Evolutionary conservation across 2,797 vertebrate species (phyloP).

Genomic region (Agapornis canus): DNA sequence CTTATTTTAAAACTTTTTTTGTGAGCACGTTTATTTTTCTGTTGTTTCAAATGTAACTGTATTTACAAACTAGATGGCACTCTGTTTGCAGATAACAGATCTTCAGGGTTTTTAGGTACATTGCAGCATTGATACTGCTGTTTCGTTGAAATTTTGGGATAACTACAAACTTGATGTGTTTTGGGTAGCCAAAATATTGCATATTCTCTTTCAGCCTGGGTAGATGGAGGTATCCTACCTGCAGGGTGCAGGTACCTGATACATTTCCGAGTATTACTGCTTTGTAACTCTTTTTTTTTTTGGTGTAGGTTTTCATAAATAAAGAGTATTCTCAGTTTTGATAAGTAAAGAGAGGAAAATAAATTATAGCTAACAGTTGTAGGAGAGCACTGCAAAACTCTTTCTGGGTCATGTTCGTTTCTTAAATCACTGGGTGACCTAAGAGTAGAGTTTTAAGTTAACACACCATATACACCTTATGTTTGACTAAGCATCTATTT

Average conservation of each 20-base stretch:
- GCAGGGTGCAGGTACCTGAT: background rate
- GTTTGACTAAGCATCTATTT: background rate
- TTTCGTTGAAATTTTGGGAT: background rate
- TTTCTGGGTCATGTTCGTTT: background rate
- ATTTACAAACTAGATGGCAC: background rate
- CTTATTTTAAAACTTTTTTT: background rate
- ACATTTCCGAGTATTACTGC: background rate
- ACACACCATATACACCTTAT: background rate
- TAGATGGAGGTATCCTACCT: background rate
- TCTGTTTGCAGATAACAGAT: background rate
- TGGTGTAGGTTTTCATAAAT: background rate
- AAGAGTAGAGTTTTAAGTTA: background rate
- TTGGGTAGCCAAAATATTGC: background rate
- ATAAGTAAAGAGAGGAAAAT: background rate
- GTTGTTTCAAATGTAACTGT: background rate
- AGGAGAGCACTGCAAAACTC: background rate
- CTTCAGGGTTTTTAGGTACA: background rate
- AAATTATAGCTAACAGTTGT: background rate
- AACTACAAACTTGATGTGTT: background rate
- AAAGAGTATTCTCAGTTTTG: background rate
- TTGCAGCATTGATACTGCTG: background rate
- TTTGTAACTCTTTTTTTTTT: background rate
- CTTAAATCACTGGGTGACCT: background rate
- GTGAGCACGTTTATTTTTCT: background rate
- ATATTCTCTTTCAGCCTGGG: background rate